These are phyloP conservation scores for Polietes domitor DNA, from an alignment of 2,888 invertebrate species.

Conservation along the genomic window DNA sequence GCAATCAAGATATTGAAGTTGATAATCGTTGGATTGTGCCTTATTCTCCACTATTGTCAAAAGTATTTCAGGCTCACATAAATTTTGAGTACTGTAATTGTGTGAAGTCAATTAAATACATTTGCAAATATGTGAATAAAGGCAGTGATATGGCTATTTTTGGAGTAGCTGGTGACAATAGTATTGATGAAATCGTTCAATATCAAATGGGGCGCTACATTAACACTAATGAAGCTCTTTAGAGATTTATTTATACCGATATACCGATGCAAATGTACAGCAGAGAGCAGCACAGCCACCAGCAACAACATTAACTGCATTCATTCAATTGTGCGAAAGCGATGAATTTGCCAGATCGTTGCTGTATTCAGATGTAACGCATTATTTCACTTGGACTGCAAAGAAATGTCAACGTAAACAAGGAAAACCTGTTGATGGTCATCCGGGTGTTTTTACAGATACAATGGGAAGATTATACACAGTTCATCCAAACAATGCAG, in stretches of 20 bases:
- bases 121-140: slow-evolving; percentile 68
- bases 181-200: slow-evolving; percentile 59
- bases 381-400: slow-evolving; percentile 46
- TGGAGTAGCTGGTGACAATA: slow-evolving; percentile 33
- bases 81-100: slow-evolving; percentile 74
- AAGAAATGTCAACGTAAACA: slow-evolving; percentile 46
- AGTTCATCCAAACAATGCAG: slow-evolving; percentile 44
- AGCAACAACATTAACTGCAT: slow-evolving; percentile 58
- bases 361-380: slow-evolving; percentile 43
- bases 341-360: slow-evolving; percentile 38
- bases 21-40: slow-evolving; percentile 77
- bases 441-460: slow-evolving; percentile 24
- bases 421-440: slow-evolving; percentile 22
- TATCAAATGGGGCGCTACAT: slow-evolving; percentile 70
- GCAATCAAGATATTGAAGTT: slow-evolving; percentile 54
- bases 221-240: slow-evolving; percentile 70
- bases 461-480: slow-evolving; percentile 49
- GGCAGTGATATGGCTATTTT: slow-evolving; percentile 45
- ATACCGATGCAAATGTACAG: slow-evolving; percentile 68
- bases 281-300: slow-evolving; percentile 61
- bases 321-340: slow-evolving; percentile 17
- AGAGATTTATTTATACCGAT: slow-evolving; percentile 67
- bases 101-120: slow-evolving; percentile 79
- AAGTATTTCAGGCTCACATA: slow-evolving; percentile 72
- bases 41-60: slow-evolving; percentile 72